A percentile compares a stretch with the other conserved stretches of the same genome.
Conservation (phyloP, 2,113 vertebrate species). For the Pseudois nayaur region DNA sequence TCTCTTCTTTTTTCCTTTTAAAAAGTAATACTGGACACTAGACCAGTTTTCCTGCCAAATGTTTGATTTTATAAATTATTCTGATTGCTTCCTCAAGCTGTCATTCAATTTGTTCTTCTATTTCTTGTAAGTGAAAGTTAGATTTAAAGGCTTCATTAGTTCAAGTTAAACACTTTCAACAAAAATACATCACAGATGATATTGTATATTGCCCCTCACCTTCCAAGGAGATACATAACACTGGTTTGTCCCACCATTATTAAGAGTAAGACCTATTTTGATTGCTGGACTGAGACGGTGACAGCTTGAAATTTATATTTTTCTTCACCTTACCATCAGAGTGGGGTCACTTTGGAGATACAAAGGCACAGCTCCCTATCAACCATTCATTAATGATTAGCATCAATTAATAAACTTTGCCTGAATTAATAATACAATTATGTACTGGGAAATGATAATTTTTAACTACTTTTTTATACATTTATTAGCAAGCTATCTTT, state of each 20-base stretch:
- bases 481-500: neutral
- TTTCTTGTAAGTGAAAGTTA: neutral
- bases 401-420: neutral
- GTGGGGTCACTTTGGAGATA: neutral
- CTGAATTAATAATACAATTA: neutral
- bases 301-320: neutral
- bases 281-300: neutral
- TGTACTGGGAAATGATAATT: neutral
- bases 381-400: neutral
- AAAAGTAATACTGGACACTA: neutral
- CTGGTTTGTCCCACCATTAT: neutral
- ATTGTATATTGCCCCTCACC: neutral
- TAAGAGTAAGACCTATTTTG: neutral
- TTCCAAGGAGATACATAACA: neutral
- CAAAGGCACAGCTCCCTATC: neutral
- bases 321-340: neutral
- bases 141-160: neutral
- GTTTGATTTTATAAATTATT: neutral
- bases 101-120: neutral
- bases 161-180: neutral
- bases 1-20: neutral
- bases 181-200: neutral
- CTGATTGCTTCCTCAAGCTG: neutral
- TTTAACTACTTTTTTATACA: neutral
- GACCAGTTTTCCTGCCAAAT: neutral